A percentile compares a stretch with the other conserved stretches of the same genome.
These are phyloP conservation scores for Plecotus auritus DNA, from an alignment of 2,113 vertebrate genomes.

Conservation along the genomic window DNA sequence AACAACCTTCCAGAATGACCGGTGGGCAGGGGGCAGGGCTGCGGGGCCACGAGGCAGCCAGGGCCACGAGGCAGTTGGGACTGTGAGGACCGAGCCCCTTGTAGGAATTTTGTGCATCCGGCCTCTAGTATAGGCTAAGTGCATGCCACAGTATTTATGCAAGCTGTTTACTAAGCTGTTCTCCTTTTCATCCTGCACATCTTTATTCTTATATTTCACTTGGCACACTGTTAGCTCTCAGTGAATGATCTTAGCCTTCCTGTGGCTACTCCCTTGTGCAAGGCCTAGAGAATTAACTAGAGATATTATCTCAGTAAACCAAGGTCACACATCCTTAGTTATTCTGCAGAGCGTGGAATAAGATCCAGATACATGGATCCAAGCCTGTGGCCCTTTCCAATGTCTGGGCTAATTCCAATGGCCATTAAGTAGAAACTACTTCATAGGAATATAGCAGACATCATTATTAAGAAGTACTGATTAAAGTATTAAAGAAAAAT, in stretches of 20 bases:
- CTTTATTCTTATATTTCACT: not conserved
- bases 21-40: accelerated
- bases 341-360: not conserved
- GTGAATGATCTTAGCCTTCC: not conserved
- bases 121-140: not conserved
- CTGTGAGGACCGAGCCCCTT: no score
- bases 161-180: not conserved
- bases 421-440: not conserved
- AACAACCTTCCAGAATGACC: no score
- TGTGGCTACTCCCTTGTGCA: not conserved
- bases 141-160: not conserved
- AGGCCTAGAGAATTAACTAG: not conserved
- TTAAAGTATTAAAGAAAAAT: not conserved
- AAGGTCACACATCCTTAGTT: not conserved
- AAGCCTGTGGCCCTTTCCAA: not conserved
- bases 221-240: not conserved
- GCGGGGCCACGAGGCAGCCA: no score
- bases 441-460: not conserved
- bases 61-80: no score
- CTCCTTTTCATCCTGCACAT: not conserved
- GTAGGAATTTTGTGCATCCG: no score
- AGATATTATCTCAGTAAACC: not conserved
- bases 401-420: not conserved
- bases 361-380: not conserved
- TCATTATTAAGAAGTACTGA: not conserved